Evolutionary conservation across 2,797 vertebrate genomes (phyloP).

Genomic region (Erethizon dorsatum): DNA sequence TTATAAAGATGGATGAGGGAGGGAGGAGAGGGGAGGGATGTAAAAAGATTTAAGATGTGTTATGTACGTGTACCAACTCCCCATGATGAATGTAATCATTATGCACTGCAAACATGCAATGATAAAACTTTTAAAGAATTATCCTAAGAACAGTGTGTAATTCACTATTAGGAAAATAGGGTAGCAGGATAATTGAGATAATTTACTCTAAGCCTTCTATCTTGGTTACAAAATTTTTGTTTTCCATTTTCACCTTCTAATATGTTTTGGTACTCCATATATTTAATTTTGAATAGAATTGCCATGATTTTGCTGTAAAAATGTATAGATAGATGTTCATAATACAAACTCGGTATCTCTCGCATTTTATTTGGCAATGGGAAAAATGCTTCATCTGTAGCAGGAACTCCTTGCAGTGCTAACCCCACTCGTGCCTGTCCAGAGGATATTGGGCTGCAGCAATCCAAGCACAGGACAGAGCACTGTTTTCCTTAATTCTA

Average conservation of each 20-base stretch:
- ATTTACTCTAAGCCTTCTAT: neutral
- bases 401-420: neutral
- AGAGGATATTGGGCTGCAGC: no score
- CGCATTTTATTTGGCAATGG: slow-evolving; percentile 5
- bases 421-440: neutral
- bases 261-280: neutral
- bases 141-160: neutral
- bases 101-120: no score
- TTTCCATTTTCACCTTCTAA: neutral
- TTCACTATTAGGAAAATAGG: neutral
- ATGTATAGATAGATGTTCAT: neutral
- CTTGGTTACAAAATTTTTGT: neutral
- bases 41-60: neutral
- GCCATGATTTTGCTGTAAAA: neutral
- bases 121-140: neutral
- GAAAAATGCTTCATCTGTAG: neutral
- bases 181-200: neutral
- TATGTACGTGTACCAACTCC: neutral
- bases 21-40: neutral
- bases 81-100: neutral
- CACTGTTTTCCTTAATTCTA: neutral
- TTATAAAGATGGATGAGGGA: neutral
- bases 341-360: neutral
- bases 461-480: neutral
- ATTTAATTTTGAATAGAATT: neutral